phyloP scores from a whole-genome alignment of 2,797 vertebrate species.

The Argentina silus region DNA sequence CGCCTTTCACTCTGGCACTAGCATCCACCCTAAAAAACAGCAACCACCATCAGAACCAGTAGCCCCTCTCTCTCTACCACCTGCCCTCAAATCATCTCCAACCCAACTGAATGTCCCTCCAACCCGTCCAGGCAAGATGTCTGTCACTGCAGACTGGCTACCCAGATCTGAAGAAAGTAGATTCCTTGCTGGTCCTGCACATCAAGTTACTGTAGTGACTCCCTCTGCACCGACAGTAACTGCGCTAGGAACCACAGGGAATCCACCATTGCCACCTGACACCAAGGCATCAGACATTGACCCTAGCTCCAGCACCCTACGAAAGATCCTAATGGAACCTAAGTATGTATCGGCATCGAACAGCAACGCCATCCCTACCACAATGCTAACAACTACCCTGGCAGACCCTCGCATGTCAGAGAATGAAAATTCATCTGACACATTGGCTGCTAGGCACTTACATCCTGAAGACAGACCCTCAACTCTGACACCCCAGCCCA shows the following conservation, averaged over 20 bases:
- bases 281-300: slow-evolving; percentile 96
- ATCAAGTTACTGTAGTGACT: slow-evolving; percentile 83
- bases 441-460: slow-evolving; percentile 70
- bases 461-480: slow-evolving; percentile 80
- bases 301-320: slow-evolving; percentile 92
- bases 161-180: slow-evolving; percentile 87
- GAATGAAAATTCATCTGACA: slow-evolving; percentile 72
- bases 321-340: slow-evolving; percentile 99
- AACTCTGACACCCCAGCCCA: slow-evolving; percentile 69
- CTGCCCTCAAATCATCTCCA: slow-evolving; percentile 66
- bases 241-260: slow-evolving; percentile 56
- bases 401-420: slow-evolving; percentile 82
- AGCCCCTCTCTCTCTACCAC: slow-evolving; percentile 62
- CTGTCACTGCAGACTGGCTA: slow-evolving; percentile 83
- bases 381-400: slow-evolving; percentile 83
- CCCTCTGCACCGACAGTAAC: slow-evolving; percentile 62
- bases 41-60: slow-evolving; percentile 61
- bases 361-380: slow-evolving; percentile 78
- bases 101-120: slow-evolving; percentile 75
- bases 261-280: slow-evolving; percentile 90
- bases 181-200: slow-evolving; percentile 78
- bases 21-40: slow-evolving; percentile 70
- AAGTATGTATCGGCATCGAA: slow-evolving; percentile 92
- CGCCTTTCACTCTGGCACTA: slow-evolving; percentile 77
- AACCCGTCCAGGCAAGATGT: slow-evolving; percentile 65